Conservation (phyloP, 2,113 vertebrate genomes). For the Phalacrocorax aristotelis region DNA sequence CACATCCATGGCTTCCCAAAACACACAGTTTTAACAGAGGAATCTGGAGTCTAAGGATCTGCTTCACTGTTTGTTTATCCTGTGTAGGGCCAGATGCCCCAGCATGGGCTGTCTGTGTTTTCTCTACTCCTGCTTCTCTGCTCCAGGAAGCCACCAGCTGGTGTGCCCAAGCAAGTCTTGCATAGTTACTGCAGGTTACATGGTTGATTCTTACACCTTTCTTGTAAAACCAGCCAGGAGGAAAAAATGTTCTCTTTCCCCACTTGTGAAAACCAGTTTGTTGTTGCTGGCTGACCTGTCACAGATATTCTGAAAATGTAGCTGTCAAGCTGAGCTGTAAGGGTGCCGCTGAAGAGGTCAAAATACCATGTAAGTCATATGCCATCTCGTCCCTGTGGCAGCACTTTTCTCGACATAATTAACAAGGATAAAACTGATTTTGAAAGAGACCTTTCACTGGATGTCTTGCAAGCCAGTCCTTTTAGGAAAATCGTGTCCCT, state of each 20-base stretch:
- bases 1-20: background rate
- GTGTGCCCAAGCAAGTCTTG: background rate
- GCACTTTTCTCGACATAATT: background rate
- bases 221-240: background rate
- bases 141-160: background rate
- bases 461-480: background rate
- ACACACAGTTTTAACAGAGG: background rate
- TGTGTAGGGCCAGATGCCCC: background rate
- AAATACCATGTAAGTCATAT: background rate
- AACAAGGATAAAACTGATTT: background rate
- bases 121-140: background rate
- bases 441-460: background rate
- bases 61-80: background rate
- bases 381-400: background rate
- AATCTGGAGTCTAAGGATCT: background rate
- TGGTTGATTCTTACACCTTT: background rate
- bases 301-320: background rate
- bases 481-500: accelerated
- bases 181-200: accelerated
- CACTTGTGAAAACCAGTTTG: background rate
- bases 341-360: background rate
- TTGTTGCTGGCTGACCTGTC: background rate
- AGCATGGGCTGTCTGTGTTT: background rate
- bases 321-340: background rate
- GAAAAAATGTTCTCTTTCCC: background rate